phyloP scores from a whole-genome alignment of 2,797 vertebrate genomes.

The Meriones psammophilus region DNA sequence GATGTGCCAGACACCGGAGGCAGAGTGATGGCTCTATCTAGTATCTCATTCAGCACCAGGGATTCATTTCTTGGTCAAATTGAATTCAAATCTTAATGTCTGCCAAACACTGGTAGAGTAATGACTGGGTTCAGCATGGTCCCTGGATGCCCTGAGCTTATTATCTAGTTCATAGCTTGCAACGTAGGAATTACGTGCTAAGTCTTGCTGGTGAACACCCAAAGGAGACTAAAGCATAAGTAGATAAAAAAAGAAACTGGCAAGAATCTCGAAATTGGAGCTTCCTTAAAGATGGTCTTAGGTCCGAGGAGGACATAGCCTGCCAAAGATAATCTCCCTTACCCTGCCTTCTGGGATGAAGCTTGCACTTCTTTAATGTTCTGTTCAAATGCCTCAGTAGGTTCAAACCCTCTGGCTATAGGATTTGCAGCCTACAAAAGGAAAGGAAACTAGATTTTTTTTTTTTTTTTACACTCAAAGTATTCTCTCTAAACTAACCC shows the following conservation, averaged over 20 bases:
- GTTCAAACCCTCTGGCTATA: background rate
- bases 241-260: background rate
- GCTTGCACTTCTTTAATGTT: background rate
- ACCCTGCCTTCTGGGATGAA: background rate
- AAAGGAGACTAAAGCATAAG: background rate
- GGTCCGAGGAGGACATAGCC: background rate
- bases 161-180: background rate
- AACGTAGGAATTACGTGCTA: background rate
- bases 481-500: background rate
- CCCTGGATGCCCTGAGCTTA: slow-evolving; percentile 16
- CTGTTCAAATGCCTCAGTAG: background rate
- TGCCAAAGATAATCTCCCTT: too few relatives aligned
- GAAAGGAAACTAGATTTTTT: background rate
- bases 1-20: background rate
- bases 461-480: slow-evolving; percentile 40
- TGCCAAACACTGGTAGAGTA: background rate
- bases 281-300: background rate
- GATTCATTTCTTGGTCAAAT: slow-evolving; percentile 38
- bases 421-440: background rate
- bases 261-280: slow-evolving; percentile 1
- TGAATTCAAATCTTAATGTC: slow-evolving; percentile 54
- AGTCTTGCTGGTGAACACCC: background rate
- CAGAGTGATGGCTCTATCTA: background rate
- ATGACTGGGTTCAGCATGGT: background rate
- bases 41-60: background rate